Percentiles rank a stretch among this genome's conserved stretches.
Conservation (phyloP, 2,797 vertebrate genomes). For the Lithobates sylvaticus region DNA sequence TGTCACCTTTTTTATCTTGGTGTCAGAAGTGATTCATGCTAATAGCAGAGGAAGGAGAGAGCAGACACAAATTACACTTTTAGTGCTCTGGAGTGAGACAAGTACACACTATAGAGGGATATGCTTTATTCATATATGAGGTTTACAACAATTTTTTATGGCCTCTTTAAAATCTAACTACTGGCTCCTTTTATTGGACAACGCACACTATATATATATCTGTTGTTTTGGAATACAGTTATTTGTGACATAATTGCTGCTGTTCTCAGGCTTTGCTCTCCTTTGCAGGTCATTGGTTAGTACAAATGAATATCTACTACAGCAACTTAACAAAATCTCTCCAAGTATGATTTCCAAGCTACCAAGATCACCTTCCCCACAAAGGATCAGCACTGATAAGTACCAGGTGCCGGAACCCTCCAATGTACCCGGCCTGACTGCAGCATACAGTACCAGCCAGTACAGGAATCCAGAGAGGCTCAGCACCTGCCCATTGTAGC, state of each 20-base stretch:
- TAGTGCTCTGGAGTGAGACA: too few relatives aligned
- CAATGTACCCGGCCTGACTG: background rate
- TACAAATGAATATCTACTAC: slow-evolving; percentile 56
- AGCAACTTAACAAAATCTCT: slow-evolving; percentile 37
- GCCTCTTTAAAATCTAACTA: too few relatives aligned
- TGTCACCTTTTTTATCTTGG: too few relatives aligned
- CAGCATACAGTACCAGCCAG: background rate
- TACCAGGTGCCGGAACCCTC: background rate
- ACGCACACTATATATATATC: background rate
- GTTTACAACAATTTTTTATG: too few relatives aligned
- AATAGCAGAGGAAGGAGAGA: too few relatives aligned
- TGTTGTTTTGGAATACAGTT: background rate
- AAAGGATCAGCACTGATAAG: background rate
- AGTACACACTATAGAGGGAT: too few relatives aligned
- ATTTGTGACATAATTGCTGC: background rate
- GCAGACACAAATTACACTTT: too few relatives aligned
- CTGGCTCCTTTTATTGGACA: too few relatives aligned
- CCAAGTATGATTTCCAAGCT: background rate
- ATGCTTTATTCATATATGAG: too few relatives aligned
- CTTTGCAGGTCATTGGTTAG: slow-evolving; percentile 40
- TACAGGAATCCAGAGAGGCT: slow-evolving; percentile 38
- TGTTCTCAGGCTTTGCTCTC: background rate
- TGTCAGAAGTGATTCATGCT: too few relatives aligned
- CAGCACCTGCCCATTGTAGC: slow-evolving; percentile 45
- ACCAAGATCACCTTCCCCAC: background rate